Conservation (phyloP, 53 echinoderm and acorn worm species). For the Pentamera pediparva region DNA sequence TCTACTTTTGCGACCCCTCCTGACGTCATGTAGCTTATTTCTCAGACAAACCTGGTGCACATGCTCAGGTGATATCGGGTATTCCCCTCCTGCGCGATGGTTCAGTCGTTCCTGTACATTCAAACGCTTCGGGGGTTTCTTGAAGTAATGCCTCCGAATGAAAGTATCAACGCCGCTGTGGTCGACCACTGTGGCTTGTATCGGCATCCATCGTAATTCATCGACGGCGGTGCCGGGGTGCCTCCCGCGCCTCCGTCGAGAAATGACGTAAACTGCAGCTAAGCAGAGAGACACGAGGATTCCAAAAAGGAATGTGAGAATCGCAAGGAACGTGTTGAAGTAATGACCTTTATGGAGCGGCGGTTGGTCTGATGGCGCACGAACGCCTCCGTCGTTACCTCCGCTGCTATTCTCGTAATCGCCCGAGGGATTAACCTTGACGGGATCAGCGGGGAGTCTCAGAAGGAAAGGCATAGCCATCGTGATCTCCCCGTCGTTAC, state of each 20-base stretch:
- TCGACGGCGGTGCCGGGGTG: not conserved
- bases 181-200: constrained; percentile 25
- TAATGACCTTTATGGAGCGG: not conserved
- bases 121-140: constrained; percentile 10
- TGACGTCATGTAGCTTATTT: constrained; percentile 6
- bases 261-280: not conserved
- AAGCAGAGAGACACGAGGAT: constrained; percentile 7
- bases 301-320: constrained; percentile 14
- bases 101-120: constrained; percentile 14
- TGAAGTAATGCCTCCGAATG: constrained; percentile 16
- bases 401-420: not conserved
- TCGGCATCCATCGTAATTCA: constrained; percentile 26
- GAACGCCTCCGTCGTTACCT: not conserved
- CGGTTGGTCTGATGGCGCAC: not conserved
- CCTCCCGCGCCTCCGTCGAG: not conserved
- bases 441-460: not conserved
- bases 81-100: not conserved
- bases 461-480: not conserved
- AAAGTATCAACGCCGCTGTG: constrained; percentile 7
- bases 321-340: not conserved
- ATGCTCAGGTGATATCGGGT: constrained; percentile 11
- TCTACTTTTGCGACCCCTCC: not conserved
- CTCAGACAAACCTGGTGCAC: constrained; percentile 15
- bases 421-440: not conserved
- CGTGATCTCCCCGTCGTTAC: not conserved